Evolutionary conservation across 2,113 vertebrate species (phyloP).

Genomic region (Tenrec ecaudatus): DNA sequence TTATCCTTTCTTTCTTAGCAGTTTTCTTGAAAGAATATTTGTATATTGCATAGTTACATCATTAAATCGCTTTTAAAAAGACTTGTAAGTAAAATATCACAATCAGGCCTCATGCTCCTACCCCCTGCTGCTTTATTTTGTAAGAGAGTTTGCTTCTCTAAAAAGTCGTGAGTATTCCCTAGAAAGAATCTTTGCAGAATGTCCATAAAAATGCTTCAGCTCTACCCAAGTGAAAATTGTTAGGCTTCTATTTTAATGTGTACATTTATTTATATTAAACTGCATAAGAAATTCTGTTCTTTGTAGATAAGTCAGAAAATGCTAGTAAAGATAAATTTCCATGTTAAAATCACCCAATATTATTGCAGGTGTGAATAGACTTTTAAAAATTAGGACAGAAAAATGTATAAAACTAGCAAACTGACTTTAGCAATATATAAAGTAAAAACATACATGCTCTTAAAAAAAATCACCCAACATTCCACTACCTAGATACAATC

Average conservation of each 20-base stretch:
- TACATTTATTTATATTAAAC: conserved; percentile 44
- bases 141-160: not conserved
- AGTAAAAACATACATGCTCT: too few species aligned
- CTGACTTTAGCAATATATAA: too few species aligned
- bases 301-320: conserved; percentile 30
- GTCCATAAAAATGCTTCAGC: not conserved
- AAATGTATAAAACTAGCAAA: too few species aligned
- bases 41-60: too few species aligned
- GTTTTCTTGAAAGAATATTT: too few species aligned
- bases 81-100: too few species aligned
- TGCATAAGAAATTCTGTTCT: not conserved
- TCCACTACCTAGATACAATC: not conserved
- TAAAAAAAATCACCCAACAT: not conserved
- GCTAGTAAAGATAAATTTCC: conserved; percentile 13
- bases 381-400: too few species aligned
- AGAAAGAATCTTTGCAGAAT: conserved; percentile 38
- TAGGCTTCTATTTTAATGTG: not conserved
- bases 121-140: not conserved
- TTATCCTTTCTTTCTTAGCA: too few species aligned
- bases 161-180: not conserved
- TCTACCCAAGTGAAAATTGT: not conserved
- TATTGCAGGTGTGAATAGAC: too few species aligned
- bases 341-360: too few species aligned
- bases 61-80: too few species aligned
- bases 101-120: not conserved